Base-by-base conservation (phyloP, 1,140 invertebrate species). In the Trichonephila inaurata region DNA sequence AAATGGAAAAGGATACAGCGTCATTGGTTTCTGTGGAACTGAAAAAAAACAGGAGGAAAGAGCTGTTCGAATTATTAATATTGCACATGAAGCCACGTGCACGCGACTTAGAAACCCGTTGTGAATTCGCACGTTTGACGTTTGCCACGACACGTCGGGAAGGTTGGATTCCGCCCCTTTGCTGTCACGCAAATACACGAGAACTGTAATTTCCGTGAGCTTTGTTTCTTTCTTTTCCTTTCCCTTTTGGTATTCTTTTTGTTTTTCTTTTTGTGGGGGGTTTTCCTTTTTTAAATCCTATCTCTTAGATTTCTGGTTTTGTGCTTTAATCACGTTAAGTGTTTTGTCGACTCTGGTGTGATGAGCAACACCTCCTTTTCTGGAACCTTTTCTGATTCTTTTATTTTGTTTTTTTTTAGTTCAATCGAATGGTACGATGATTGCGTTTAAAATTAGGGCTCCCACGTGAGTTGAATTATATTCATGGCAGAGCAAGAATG, bases 1-100 rank as follows among this genome's bases (percentile, higher is more conserved):
- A 83, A 83, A 83, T 83, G 82, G 82, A 83, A 83, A 83, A 51
- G 82, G 82, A 83, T 83, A 83, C 82, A 83, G 44, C n/a, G 33
- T 28, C 72, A 77, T 33, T 28, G 72, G 33, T 77, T 77, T 77
- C 33, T 28, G 44, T n/a, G 77, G 44, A 24, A 83, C 18, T 21
- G 0, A 60, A 83, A n/a, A 58, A 83, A 58, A 83, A 40, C 33
- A 21, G 51, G 51, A 12, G 24, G 82, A 83, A 83, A 83, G 82
- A 83, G 82, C 82, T 24, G 82, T 83, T 83, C 82, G 82, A 83
- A 83, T 83, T 83, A 83, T 83, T 83, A 83, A 83, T 83, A 83
- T 83, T 60, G 82, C 72, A 77, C 72, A 28, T 33, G 72, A 77
- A 33, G 24, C 72, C 82, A 58, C 40, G 82, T 18, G 40, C 40